Evolutionary conservation across 2,113 vertebrate genomes (phyloP), one percentile per base, ranked within the genome.

Genomic region (Oryzias woworae): DNA sequence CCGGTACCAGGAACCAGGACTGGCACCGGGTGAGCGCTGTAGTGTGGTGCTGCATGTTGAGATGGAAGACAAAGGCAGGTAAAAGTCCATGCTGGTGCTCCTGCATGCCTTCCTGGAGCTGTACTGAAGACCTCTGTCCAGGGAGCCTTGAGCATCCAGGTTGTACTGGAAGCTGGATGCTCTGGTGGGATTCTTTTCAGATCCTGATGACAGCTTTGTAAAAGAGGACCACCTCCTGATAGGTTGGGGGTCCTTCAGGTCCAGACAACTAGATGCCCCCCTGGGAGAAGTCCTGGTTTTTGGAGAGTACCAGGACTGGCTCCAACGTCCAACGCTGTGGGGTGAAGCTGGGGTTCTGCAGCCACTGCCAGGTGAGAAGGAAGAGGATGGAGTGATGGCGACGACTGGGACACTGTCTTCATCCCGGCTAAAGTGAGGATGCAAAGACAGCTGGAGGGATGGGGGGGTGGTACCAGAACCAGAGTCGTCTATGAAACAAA

Each of bases 221-320:
- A 89, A 80, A 13, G 87, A 98, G n/a, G 96, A 98, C 91, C 94
- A 97, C 67, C 95, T 95, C 58, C 95, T 89, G 42, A 96, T 90
- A 4, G 95, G 95, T 41, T 91, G 92, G 15, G 89, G 85, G 54
- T 93, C 93, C 80, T 94, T 95, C 93, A 94, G 95, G 77, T 98
- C 94, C 63, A 94, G 88, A 23, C 89, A 90, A 53, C 75, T 55
- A 2, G 45, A 56, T 16, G 36, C 77, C 72, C 92, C 91, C 66
- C 82, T 71, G 4, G 81, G 70, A 41, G 85, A 80, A 1, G 81
- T 8, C 48, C 36, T 8, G 10, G 70, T 23, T 1, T n/a, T 14
- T 0, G 48, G 86, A 12, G 90, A 89, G 41, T 93, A 89, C 69
- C 82, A 91, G 14, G 86, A 85, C 58, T 83, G 84, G 69, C 76